These are phyloP conservation scores for Orthosia gothica DNA, from an alignment of 2,888 invertebrate genomes.

Conservation along the genomic window DNA sequence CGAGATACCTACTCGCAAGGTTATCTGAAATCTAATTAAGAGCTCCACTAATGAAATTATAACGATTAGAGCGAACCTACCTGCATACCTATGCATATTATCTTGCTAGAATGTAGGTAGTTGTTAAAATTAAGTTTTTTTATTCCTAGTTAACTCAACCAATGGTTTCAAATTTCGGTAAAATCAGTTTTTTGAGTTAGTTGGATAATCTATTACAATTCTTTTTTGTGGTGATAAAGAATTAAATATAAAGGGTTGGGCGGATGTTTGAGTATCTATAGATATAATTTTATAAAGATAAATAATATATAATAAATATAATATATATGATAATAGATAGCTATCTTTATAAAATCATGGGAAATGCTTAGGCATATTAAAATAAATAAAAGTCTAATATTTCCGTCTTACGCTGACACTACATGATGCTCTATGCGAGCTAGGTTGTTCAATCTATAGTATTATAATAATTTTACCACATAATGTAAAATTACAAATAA, in stretches of 20 bases:
- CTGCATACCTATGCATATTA: background rate
- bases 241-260: too few relatives aligned
- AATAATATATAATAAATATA: too few relatives aligned
- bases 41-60: conserved; percentile 29
- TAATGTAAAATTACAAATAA: background rate
- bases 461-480: background rate
- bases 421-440: background rate
- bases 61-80: conserved; percentile 18
- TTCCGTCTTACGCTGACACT: background rate
- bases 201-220: too few relatives aligned
- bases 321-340: too few relatives aligned
- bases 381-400: background rate
- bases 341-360: too few relatives aligned
- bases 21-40: conserved; percentile 20
- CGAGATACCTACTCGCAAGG: conserved; percentile 10
- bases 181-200: too few relatives aligned
- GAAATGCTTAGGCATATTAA: too few relatives aligned
- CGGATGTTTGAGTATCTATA: too few relatives aligned
- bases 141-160: too few relatives aligned
- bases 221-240: too few relatives aligned
- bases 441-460: background rate
- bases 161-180: too few relatives aligned
- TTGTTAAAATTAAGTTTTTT: background rate
- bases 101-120: background rate
- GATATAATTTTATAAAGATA: too few relatives aligned